Evolutionary conservation across 2,113 vertebrate genomes (phyloP).

Genomic region (Erpornis zantholeuca): DNA sequence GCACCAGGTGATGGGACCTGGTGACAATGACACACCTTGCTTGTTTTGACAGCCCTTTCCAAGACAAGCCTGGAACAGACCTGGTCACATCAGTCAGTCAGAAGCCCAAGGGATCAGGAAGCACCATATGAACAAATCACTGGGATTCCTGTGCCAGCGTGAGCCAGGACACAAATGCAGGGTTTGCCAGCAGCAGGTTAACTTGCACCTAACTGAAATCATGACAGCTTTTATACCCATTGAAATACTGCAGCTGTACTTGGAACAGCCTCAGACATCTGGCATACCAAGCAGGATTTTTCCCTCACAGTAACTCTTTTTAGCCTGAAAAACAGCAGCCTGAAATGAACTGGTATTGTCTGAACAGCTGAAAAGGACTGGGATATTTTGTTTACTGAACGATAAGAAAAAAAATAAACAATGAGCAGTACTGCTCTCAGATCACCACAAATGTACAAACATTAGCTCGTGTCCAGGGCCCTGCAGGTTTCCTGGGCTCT

Average conservation of each 20-base stretch:
- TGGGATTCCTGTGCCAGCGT: accelerated
- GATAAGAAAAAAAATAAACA: background rate
- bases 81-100: too few species aligned
- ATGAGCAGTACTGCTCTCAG: background rate
- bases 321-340: background rate
- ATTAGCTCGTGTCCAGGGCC: too few species aligned
- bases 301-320: background rate
- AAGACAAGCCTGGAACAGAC: background rate
- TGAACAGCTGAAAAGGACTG: background rate
- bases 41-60: background rate
- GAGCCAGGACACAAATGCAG: accelerated
- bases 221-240: background rate
- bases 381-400: background rate
- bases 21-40: background rate
- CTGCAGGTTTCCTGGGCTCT: background rate
- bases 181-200: background rate
- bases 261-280: background rate
- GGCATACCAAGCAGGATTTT: background rate
- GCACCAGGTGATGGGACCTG: background rate
- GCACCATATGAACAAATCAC: accelerated
- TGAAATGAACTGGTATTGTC: background rate
- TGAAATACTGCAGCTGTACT: background rate
- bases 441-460: background rate
- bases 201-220: too few species aligned
- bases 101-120: background rate